Evolutionary conservation across 92 coral and sea anemone genomes (phyloP), one percentile per base, ranked within the genome.

Genomic region (Paragorgia papillata): DNA sequence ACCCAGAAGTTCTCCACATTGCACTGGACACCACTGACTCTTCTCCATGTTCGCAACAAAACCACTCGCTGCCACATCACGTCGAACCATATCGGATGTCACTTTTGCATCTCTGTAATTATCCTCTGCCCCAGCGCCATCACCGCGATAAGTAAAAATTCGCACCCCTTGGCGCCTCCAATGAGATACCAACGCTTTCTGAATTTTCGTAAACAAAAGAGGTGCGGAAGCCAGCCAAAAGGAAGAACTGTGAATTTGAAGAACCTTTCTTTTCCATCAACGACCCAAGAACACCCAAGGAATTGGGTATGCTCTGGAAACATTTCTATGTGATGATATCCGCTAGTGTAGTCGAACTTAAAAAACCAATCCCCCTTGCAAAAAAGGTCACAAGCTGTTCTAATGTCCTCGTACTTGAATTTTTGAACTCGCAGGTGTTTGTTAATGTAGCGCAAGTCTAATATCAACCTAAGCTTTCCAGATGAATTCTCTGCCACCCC

Each of bases 11-110:
- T 87, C 83, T 14, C 86, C 85, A 19, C 65, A 69, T 43, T 83
- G 90, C 26, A 46, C 44, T 9, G 90, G 90, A 24, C 53, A 80
- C 87, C 90, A 86, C 56, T 82, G 86, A 33, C 90, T 75, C 40
- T 87, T 87, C 37, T 64, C 77, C 50, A 49, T 68, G 54, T 86
- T 60, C 18, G 70, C 90, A 2, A 86, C 63, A 70, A 82, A 82
- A 18, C 86, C 86, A 62, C 90, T 86, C 29, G 55, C 28, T 21
- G 62, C 56, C 27, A 81, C 57, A 46, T 85, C 81, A 58, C 22
- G 66, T 71, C 56, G 71, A 50, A 82, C 90, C 62, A 69, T 33
- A n/a, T 46, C 55, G 3, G 89, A 69, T 54, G 75, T 40, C 41
- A 29, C 31, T 15, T 50, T 35, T 10, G 92, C 92, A 43, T 66